phyloP scores from a whole-genome alignment of 2,888 invertebrate species.

The Watsonalla binaria region DNA sequence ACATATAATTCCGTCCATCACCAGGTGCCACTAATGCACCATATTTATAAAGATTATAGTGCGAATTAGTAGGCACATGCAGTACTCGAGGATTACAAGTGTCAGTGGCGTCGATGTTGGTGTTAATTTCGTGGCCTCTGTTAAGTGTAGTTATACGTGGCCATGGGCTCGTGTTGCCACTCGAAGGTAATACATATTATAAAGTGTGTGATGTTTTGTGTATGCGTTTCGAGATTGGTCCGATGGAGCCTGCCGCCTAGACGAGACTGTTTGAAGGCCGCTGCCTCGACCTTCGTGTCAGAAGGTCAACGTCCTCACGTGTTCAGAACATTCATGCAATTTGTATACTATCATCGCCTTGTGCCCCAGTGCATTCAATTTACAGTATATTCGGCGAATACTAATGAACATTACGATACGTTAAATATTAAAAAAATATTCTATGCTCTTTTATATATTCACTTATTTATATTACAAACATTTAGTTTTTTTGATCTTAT shows the following conservation, averaged over 20 bases:
- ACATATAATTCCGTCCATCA: slow-evolving; percentile 33
- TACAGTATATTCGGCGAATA: no score
- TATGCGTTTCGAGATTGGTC: slow-evolving; percentile 49
- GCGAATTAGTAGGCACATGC: slow-evolving; percentile 57
- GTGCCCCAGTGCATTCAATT: no score
- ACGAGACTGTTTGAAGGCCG: slow-evolving; percentile 76
- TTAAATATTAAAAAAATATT: no score
- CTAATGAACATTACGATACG: no score
- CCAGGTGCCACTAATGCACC: slow-evolving; percentile 52
- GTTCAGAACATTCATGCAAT: slow-evolving; percentile 56
- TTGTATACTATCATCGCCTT: slow-evolving; percentile 15
- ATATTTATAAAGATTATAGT: slow-evolving; percentile 67
- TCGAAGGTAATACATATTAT: slow-evolving; percentile 70
- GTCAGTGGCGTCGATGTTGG: slow-evolving; percentile 47
- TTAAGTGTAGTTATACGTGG: slow-evolving; percentile 61
- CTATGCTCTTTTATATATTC: no score
- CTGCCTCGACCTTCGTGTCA: slow-evolving; percentile 72
- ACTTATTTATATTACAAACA: no score
- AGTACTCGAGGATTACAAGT: slow-evolving; percentile 33
- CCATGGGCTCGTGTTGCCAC: slow-evolving; percentile 67
- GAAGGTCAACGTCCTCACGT: slow-evolving; percentile 74
- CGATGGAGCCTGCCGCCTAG: slow-evolving; percentile 56
- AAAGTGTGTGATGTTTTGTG: slow-evolving; percentile 50
- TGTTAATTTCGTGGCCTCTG: slow-evolving; percentile 49
- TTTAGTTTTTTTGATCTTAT: no score